phyloP scores from a whole-genome alignment of 2,113 vertebrate species.

The Megaceryle torquata region DNA sequence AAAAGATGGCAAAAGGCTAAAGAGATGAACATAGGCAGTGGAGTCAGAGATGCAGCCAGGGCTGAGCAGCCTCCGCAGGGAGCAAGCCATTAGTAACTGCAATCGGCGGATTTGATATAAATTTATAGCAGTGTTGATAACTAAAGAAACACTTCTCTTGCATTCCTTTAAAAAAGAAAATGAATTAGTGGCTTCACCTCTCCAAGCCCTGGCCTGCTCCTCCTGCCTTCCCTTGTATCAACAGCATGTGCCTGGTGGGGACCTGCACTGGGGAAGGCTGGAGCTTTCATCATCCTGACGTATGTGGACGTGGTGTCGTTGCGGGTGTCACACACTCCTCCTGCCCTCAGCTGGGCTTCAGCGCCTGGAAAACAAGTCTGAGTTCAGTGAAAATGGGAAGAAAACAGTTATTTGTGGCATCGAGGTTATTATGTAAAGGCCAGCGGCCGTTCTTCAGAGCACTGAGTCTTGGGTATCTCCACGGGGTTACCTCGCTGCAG shows the following conservation, averaged over 20 bases:
- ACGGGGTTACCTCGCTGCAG: rapidly evolving
- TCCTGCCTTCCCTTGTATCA: neutral
- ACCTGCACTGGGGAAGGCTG: neutral
- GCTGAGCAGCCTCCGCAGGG: neutral
- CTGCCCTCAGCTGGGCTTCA: neutral
- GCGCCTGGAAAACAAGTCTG: rapidly evolving
- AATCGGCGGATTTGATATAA: neutral
- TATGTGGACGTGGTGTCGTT: rapidly evolving
- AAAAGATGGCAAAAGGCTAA: slow-evolving; percentile 43
- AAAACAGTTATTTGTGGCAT: rapidly evolving
- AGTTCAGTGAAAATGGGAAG: neutral
- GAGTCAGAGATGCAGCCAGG: neutral
- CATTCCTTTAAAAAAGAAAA: neutral
- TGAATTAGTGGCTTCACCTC: neutral
- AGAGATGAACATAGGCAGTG: neutral
- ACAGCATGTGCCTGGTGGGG: neutral
- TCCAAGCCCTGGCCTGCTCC: neutral
- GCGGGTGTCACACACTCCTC: neutral
- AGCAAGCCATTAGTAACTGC: neutral
- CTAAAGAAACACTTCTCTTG: neutral
- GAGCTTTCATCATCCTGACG: too few relatives aligned
- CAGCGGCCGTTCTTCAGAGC: rapidly evolving
- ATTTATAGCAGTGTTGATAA: neutral
- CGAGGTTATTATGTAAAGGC: rapidly evolving
- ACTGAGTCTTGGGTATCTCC: rapidly evolving